Conservation (phyloP, 2,797 vertebrate species). For the Acipenser oxyrinchus region DNA sequence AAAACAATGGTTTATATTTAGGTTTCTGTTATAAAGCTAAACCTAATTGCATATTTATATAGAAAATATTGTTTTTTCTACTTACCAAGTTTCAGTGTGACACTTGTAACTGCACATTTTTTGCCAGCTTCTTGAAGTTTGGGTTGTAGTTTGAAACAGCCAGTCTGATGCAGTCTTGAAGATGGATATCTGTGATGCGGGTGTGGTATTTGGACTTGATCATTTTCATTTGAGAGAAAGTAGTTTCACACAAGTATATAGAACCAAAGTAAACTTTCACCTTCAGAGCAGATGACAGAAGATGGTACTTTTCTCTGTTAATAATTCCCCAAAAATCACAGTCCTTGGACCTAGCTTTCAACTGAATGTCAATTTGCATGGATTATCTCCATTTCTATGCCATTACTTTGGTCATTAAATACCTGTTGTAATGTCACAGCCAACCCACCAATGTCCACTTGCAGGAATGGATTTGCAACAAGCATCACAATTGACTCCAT, state of each 20-base stretch:
- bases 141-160: slow-evolving; percentile 9
- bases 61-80: too few species aligned
- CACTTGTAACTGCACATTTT: slow-evolving; percentile 7
- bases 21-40: too few species aligned
- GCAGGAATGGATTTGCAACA: slow-evolving; percentile 14
- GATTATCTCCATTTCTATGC: slow-evolving; percentile 22
- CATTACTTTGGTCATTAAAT: slow-evolving; percentile 19
- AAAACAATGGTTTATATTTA: too few species aligned
- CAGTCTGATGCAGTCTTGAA: slow-evolving; percentile 20
- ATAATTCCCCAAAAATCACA: slow-evolving; percentile 24
- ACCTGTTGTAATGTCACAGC: slow-evolving; percentile 17
- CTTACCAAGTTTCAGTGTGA: too few species aligned
- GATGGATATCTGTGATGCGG: slow-evolving; percentile 14
- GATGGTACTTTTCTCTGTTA: slow-evolving; percentile 16
- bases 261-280: slow-evolving; percentile 19
- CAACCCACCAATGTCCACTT: slow-evolving; percentile 15
- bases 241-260: slow-evolving; percentile 20
- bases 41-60: too few species aligned
- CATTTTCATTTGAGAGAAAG: slow-evolving; percentile 27
- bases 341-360: slow-evolving; percentile 25
- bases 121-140: slow-evolving; percentile 12
- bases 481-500: slow-evolving; percentile 17
- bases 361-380: not conserved
- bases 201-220: slow-evolving; percentile 26
- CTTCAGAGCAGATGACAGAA: slow-evolving; percentile 15